phyloP scores from a whole-genome alignment of 2,888 invertebrate species.

The Lasioglossum villosulum region DNA sequence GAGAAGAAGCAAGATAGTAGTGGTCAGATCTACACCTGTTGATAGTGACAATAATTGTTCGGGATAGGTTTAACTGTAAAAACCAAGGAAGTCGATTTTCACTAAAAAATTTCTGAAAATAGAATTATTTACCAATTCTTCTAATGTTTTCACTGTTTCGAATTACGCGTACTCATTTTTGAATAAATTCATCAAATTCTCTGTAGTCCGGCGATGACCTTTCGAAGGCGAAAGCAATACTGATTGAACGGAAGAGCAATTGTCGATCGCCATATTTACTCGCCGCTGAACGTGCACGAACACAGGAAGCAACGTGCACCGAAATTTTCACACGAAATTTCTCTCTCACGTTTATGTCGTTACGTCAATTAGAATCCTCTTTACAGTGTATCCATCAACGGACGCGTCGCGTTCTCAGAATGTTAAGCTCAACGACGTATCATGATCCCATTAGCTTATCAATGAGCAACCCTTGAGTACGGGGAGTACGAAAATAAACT shows the following conservation, averaged over 20 bases:
- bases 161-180: too few species aligned
- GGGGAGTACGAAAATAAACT: conserved; percentile 81
- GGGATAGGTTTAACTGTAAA: too few species aligned
- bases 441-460: conserved; percentile 81
- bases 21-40: too few species aligned
- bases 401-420: conserved; percentile 68
- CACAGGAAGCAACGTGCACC: background rate
- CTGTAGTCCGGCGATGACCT: background rate
- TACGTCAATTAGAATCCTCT: conserved; percentile 30
- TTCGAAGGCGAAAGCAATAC: background rate
- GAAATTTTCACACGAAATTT: conserved; percentile 45
- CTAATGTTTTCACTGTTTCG: too few species aligned
- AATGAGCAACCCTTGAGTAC: conserved; percentile 76
- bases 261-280: background rate
- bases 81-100: too few species aligned
- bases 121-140: too few species aligned
- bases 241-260: background rate
- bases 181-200: too few species aligned
- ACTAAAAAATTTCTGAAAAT: too few species aligned
- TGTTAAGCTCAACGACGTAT: conserved; percentile 69
- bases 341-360: conserved; percentile 50
- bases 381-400: conserved; percentile 55
- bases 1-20: too few species aligned
- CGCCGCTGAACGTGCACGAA: background rate
- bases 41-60: too few species aligned